phyloP scores from a whole-genome alignment of 2,888 invertebrate species.

The Pristionchus fissidentatus region DNA sequence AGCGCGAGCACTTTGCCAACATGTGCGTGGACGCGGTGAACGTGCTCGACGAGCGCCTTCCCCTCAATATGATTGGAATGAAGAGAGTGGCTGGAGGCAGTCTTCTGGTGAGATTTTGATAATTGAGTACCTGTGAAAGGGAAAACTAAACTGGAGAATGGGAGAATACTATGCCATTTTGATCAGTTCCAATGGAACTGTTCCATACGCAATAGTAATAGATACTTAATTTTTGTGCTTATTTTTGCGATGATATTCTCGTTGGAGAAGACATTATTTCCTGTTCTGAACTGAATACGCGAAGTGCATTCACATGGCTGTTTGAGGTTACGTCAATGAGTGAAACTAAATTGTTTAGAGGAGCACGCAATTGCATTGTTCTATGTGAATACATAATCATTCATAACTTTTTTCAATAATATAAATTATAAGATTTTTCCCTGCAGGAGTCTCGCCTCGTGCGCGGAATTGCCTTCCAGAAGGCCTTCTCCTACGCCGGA shows the following conservation, averaged over 20 bases:
- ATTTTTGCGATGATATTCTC: no score
- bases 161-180: no score
- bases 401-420: background rate
- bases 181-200: no score
- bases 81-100: slow-evolving; percentile 86
- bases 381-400: background rate
- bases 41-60: slow-evolving; percentile 87
- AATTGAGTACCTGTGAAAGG: background rate
- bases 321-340: no score
- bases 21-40: slow-evolving; percentile 98
- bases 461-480: slow-evolving; percentile 97
- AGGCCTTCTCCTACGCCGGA: slow-evolving; percentile 99
- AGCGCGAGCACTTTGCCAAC: slow-evolving; percentile 93
- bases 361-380: background rate
- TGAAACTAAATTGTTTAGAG: background rate
- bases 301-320: no score
- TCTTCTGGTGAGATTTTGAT: slow-evolving; percentile 56
- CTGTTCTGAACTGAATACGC: no score
- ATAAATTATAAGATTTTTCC: background rate
- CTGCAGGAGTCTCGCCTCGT: slow-evolving; percentile 88
- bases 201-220: no score
- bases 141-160: background rate
- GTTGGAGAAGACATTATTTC: no score
- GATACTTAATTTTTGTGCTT: no score
- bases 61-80: slow-evolving; percentile 98